Evolutionary conservation across 2,113 vertebrate species (phyloP), one percentile per base, ranked within the genome.

Genomic region (Casuarius casuarius): DNA sequence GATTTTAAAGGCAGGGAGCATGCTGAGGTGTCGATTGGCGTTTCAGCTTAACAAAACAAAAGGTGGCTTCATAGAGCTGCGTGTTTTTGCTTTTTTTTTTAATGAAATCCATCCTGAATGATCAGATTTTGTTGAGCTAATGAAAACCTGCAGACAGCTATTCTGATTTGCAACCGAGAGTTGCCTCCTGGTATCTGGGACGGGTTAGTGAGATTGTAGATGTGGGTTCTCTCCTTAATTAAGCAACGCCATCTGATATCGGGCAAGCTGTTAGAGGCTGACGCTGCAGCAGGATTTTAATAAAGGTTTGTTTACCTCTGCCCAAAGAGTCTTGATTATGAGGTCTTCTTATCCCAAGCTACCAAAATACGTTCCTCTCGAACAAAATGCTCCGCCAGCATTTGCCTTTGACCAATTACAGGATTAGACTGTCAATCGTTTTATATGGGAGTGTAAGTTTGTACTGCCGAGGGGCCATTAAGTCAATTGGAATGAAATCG

Each of bases 361-460:
- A 15, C 52, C 16, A 1, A 66, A 22, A 21, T 1, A 1, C 12
- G 33, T 59, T 58, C 21, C 44, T 68, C 54, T 42, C 42, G 1
- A 26, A 1, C 29, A 52, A 9, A n/a, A 1, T 6, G 3, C 70
- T 35, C 87, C 51, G 59, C 74, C 70, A 40, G 29, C 3, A 4
- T 26, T 21, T 87, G 23, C 23, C 54, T 16, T 31, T 3, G 25
- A 65, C 67, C 0, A 0, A 2, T 74, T 0, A 1, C 21, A 7
- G 65, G 74, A 7, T 75, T 16, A 54, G 9, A 21, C 25, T 2
- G 5, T 1, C 62, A n/a, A 10, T 84, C 26, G 52, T 38, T 49
- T 17, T 2, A 23, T 44, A 70, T 61, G 90, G 68, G 72, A 75
- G 48, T 3, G 1, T 20, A 12, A 26, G 26, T 23, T 56, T 16